phyloP scores from a whole-genome alignment of 2,797 vertebrate genomes.

The Mallotus villosus region DNA sequence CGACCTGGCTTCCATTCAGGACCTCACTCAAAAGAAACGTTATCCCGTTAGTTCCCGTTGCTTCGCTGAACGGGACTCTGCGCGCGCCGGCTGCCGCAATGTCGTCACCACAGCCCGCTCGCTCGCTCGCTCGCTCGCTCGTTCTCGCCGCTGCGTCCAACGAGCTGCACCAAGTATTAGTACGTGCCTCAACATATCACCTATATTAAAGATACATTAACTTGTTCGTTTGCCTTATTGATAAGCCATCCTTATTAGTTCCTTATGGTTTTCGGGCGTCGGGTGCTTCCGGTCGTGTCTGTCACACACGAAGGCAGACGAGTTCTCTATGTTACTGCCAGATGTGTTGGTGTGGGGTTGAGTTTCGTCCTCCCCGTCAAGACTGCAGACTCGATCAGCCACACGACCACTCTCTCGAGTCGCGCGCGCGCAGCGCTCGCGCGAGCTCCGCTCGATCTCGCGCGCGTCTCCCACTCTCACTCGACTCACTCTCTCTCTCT shows the following conservation, averaged over 20 bases:
- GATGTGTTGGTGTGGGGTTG: slow-evolving; percentile 4
- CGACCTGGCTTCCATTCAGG: slow-evolving; percentile 38
- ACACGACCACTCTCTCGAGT: no score
- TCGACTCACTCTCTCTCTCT: slow-evolving; percentile 24
- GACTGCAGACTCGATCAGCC: no score
- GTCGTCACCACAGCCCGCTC: slow-evolving; percentile 55
- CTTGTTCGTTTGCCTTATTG: neutral
- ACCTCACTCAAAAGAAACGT: slow-evolving; percentile 20
- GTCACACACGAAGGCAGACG: neutral
- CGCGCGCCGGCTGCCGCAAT: slow-evolving; percentile 60
- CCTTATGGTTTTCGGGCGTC: neutral
- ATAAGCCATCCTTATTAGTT: neutral
- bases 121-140: slow-evolving; percentile 12
- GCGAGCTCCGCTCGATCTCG: no score
- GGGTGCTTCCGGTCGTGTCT: neutral
- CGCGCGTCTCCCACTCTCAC: no score
- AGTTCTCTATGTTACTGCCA: neutral
- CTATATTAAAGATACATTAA: neutral
- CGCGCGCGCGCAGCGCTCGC: no score
- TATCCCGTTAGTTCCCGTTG: slow-evolving; percentile 36
- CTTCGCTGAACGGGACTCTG: slow-evolving; percentile 25
- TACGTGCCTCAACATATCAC: slow-evolving; percentile 24
- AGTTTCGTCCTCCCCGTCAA: slow-evolving; percentile 1
- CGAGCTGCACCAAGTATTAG: slow-evolving; percentile 60
- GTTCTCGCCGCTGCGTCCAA: slow-evolving; percentile 71